Evolutionary conservation across 2,888 invertebrate species (phyloP).

Genomic region (Teleogryllus oceanicus): DNA sequence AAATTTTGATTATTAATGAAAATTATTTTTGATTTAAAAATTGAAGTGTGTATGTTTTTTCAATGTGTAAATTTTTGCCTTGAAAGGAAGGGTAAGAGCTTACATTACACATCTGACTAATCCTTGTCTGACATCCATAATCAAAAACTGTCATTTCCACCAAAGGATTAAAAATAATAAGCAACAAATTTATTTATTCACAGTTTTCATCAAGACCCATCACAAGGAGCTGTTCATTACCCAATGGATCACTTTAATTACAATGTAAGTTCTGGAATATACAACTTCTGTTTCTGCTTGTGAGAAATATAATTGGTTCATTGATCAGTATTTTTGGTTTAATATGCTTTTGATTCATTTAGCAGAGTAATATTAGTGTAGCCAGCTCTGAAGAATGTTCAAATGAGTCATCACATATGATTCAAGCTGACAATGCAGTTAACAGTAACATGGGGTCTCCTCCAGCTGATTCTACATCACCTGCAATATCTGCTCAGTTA

Average conservation of each 20-base stretch:
- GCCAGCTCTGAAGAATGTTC: constrained; percentile 1
- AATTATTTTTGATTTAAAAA: no score
- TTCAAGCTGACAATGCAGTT: not conserved
- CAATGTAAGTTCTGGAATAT: not conserved
- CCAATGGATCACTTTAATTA: not conserved
- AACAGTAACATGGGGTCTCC: not conserved
- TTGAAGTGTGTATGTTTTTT: no score
- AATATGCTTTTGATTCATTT: not conserved
- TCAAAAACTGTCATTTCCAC: not conserved
- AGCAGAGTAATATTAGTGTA: not conserved
- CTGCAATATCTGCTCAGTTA: not conserved
- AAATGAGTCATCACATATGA: not conserved
- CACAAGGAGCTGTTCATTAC: not conserved
- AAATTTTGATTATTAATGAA: no score
- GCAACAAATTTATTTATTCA: not conserved
- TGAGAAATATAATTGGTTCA: not conserved
- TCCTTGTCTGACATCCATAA: not conserved
- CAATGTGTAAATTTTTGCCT: no score
- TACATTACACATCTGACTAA: no score
- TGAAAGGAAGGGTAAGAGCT: no score
- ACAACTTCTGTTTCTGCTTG: not conserved
- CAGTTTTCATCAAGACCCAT: not conserved
- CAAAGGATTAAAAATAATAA: not conserved
- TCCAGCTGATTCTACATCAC: not conserved
- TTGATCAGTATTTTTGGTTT: not conserved